Evolutionary conservation across 1,140 invertebrate species (phyloP), one percentile per base, ranked within the genome.

Genomic region (Centruroides vittatus): DNA sequence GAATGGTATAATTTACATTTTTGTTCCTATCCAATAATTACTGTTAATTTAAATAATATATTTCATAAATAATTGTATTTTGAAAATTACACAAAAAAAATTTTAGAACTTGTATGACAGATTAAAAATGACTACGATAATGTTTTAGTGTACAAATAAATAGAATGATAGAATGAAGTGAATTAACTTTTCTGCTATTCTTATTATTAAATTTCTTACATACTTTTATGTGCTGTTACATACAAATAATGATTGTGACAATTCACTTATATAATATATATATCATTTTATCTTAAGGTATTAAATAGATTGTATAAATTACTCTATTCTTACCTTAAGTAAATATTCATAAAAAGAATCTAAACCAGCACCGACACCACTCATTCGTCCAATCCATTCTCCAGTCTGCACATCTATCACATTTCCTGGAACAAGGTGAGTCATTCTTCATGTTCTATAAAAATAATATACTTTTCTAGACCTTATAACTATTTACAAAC

Each of bases 261-360:
- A 11, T 11, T 11, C 49, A 50, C 11, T 23, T 50, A 51, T 12
- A 51, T 51, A 34, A n/a, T 51, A 34, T 51, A n/a, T 51, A 51
- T 12, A 12, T n/a, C 34, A 51, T 51, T 12, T n/a, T 12, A 51
- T n/a, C 12, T n/a, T n/a, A 12, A 50, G 12, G 12, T n/a, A 51
- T 34, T 51, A n/a, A 12, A 51, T n/a, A n/a, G 2, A 51, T 2
- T 11, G 49, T 12, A n/a, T 12, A 51, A 51, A 51, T 12, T 12
- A n/a, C 12, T 12, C 53, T n/a, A 36, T 52, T 11, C 62, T 61
- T 61, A 78, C 76, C 71, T 85, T 85, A 23, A 86, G 73, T 55
- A 85, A 71, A 73, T 85, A 85, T 73, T 85, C 83, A 71, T 78
- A 84, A 70, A 81, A 85, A 10, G 82, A 84, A 70, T 85, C 83